Percentiles rank a stretch among this genome's conserved stretches.
Evolutionary conservation across 2,888 invertebrate genomes (phyloP).

Genomic region (Meta bourneti): DNA sequence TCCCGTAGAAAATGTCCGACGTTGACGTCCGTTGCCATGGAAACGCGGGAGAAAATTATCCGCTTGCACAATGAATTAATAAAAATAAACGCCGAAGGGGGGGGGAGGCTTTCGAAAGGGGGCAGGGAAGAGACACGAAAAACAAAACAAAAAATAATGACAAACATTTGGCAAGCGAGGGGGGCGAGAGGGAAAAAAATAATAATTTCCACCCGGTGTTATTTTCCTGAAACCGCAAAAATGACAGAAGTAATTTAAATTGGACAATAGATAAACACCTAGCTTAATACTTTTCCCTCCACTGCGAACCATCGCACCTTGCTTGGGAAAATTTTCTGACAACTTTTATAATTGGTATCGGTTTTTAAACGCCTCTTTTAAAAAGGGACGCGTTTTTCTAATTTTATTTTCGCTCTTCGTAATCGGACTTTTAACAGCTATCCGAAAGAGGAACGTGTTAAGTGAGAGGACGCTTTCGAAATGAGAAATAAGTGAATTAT

Average conservation of each 20-base stretch:
- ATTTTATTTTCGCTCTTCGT: slow-evolving; percentile 18
- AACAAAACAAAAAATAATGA: slow-evolving; percentile 67
- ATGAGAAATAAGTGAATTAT: slow-evolving; percentile 58
- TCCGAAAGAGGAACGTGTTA: too few species aligned
- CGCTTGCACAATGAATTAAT: slow-evolving; percentile 64
- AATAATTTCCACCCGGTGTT: slow-evolving; percentile 69
- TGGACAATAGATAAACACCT: slow-evolving; percentile 75
- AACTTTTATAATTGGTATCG: slow-evolving; percentile 76
- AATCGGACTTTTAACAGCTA: background rate
- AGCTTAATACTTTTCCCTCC: slow-evolving; percentile 54
- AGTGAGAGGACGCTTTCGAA: background rate
- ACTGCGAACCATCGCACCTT: background rate
- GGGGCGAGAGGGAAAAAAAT: slow-evolving; percentile 40
- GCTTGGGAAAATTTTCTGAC: slow-evolving; percentile 67
- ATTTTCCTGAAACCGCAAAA: slow-evolving; percentile 70
- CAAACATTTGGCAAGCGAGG: slow-evolving; percentile 41
- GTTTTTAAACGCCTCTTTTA: slow-evolving; percentile 70
- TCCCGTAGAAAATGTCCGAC: slow-evolving; percentile 50
- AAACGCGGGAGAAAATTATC: slow-evolving; percentile 56
- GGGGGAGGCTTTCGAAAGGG: background rate
- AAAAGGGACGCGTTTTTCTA: slow-evolving; percentile 15
- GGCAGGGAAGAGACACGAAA: slow-evolving; percentile 18
- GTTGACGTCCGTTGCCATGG: slow-evolving; percentile 62
- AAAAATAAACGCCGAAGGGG: slow-evolving; percentile 60
- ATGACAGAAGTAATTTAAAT: slow-evolving; percentile 76